Evolutionary conservation across 2,113 vertebrate species (phyloP).

Genomic region (Myotis brandtii): DNA sequence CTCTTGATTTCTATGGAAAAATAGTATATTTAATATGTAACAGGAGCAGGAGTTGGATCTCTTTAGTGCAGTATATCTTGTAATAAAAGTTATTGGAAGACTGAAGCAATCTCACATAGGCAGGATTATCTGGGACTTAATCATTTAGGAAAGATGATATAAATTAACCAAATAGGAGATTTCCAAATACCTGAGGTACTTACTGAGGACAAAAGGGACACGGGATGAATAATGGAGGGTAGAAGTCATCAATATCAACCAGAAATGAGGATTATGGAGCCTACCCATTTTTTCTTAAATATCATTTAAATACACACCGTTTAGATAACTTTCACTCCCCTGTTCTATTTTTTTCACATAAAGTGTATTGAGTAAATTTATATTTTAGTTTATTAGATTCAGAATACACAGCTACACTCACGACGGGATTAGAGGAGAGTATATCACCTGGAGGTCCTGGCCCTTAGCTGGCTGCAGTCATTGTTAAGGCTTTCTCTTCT

Average conservation of each 20-base stretch:
- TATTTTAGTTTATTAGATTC: background rate
- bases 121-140: background rate
- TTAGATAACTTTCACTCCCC: background rate
- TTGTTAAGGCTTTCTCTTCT: background rate
- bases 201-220: background rate
- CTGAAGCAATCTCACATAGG: background rate
- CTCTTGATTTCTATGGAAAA: slow-evolving; percentile 18
- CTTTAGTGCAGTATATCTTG: background rate
- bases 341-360: background rate
- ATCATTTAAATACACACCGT: background rate
- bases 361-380: background rate
- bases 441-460: background rate
- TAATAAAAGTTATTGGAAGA: background rate
- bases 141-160: background rate
- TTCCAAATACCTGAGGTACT: background rate
- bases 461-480: background rate
- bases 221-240: background rate
- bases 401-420: background rate
- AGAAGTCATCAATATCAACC: background rate
- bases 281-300: background rate
- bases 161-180: background rate
- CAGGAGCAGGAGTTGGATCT: background rate
- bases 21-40: background rate
- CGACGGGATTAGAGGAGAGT: background rate
- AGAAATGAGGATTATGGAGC: background rate